Conservation (phyloP, 2,113 vertebrate genomes). For the Scomber japonicus region DNA sequence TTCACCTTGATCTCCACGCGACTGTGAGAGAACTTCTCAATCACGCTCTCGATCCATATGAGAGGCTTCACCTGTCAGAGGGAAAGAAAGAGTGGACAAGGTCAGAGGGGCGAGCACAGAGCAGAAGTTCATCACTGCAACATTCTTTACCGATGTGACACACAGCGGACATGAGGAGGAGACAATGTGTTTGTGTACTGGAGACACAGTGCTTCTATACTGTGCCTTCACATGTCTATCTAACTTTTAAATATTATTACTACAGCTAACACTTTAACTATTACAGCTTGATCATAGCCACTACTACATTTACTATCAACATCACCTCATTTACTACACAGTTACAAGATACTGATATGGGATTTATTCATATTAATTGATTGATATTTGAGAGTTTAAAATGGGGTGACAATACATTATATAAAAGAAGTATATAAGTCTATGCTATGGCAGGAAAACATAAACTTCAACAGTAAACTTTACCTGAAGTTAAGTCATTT, state of each 20-base stretch:
- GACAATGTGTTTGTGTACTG: slow-evolving; percentile 32
- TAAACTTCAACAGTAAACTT: no score
- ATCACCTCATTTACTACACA: neutral
- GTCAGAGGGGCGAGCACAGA: slow-evolving; percentile 51
- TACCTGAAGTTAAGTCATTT: no score
- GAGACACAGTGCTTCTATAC: neutral
- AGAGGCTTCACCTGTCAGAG: slow-evolving; percentile 87
- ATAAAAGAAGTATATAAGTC: no score
- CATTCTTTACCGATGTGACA: slow-evolving; percentile 42
- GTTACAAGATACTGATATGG: neutral
- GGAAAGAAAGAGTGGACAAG: slow-evolving; percentile 48
- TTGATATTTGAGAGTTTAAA: no score
- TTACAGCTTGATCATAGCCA: no score
- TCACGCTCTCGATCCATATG: slow-evolving; percentile 89
- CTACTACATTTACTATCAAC: neutral
- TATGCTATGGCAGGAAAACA: no score
- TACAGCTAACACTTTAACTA: neutral
- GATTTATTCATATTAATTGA: no score
- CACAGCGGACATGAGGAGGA: slow-evolving; percentile 1
- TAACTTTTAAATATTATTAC: no score
- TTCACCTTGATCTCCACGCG: slow-evolving; percentile 90
- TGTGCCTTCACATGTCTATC: no score
- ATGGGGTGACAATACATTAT: no score
- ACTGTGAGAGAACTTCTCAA: slow-evolving; percentile 89
- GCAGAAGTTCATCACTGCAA: slow-evolving; percentile 30